Evolutionary conservation across 2,113 vertebrate genomes (phyloP).

Genomic region (Calidris pugnax): DNA sequence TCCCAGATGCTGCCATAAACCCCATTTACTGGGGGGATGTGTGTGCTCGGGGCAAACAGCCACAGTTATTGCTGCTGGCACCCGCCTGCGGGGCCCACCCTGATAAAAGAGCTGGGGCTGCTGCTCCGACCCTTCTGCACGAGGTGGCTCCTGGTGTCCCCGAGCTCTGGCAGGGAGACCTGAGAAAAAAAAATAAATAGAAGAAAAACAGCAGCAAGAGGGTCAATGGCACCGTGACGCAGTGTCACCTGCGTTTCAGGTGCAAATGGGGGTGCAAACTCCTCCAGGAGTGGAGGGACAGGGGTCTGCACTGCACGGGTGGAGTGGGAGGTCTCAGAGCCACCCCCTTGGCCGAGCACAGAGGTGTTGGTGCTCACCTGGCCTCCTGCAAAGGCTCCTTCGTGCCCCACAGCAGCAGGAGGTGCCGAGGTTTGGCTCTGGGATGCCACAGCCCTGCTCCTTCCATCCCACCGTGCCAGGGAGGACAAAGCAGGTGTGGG

Average conservation of each 20-base stretch:
- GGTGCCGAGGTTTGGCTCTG: background rate
- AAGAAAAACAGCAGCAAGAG: background rate
- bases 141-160: accelerated
- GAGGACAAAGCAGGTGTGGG: accelerated
- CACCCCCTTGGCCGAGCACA: background rate
- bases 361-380: background rate
- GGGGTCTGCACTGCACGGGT: background rate
- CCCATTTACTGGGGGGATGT: background rate
- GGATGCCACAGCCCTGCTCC: accelerated
- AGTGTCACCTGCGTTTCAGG: background rate
- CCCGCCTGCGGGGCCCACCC: background rate
- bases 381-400: background rate
- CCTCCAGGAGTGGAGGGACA: accelerated
- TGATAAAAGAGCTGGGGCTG: background rate
- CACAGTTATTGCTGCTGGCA: background rate
- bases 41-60: constrained; percentile 39
- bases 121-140: accelerated
- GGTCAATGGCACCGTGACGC: background rate
- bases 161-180: accelerated
- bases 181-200: background rate
- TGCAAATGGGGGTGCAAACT: accelerated
- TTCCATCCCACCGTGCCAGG: accelerated
- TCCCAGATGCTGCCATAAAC: constrained; percentile 67
- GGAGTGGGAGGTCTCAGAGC: background rate
- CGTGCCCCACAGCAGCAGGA: accelerated